These are phyloP conservation scores for Barypeithes pellucidus DNA, from an alignment of 2,888 invertebrate genomes.

Conservation along the genomic window DNA sequence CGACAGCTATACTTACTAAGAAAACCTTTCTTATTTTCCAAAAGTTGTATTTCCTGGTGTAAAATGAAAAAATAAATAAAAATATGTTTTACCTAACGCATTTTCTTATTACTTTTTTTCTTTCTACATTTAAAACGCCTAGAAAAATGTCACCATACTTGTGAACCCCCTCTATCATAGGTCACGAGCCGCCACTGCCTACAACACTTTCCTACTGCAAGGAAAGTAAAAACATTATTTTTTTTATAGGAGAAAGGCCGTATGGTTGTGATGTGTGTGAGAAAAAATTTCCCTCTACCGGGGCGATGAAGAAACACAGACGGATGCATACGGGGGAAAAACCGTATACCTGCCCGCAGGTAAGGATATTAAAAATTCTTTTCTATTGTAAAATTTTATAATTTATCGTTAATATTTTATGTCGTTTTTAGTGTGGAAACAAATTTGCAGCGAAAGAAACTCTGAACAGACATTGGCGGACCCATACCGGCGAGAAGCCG, in stretches of 20 bases:
- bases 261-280: slow-evolving; percentile 84
- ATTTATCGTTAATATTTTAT: background rate
- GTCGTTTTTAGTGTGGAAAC: slow-evolving; percentile 80
- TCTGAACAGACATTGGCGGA: slow-evolving; percentile 69
- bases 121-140: too few species aligned
- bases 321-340: slow-evolving; percentile 71
- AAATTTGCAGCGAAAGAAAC: slow-evolving; percentile 89
- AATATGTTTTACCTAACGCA: too few species aligned
- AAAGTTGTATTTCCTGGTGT: too few species aligned
- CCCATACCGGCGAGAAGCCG: slow-evolving; percentile 75
- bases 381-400: background rate
- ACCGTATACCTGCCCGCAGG: slow-evolving; percentile 76
- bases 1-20: too few species aligned
- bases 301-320: slow-evolving; percentile 85
- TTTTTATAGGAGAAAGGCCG: slow-evolving; percentile 71
- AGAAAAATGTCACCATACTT: too few species aligned
- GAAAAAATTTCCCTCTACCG: slow-evolving; percentile 81
- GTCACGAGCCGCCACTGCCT: too few species aligned
- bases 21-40: too few species aligned
- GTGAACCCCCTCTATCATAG: too few species aligned
- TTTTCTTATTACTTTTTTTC: too few species aligned
- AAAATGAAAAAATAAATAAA: too few species aligned
- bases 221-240: too few species aligned
- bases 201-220: too few species aligned
- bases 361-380: slow-evolving; percentile 49